Conservation (phyloP, 2,113 vertebrate species). For the Tragelaphus scriptus region DNA sequence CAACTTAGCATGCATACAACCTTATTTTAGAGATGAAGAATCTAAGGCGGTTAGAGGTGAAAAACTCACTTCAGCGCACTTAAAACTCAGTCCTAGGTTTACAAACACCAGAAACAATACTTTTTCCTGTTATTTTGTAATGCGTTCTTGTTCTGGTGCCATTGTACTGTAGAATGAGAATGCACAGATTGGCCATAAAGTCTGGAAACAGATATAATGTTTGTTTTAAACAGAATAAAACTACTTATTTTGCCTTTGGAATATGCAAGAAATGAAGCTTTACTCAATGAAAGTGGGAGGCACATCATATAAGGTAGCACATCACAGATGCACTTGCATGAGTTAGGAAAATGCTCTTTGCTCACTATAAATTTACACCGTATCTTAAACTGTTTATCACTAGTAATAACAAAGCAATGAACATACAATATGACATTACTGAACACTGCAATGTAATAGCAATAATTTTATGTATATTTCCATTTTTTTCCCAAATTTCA, state of each 20-base stretch:
- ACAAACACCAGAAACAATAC: not conserved
- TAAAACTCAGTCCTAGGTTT: not conserved
- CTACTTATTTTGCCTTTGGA: not conserved
- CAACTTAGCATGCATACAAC: not conserved
- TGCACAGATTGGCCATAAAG: not conserved
- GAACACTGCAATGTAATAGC: not conserved
- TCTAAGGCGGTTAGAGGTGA: not conserved
- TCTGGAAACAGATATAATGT: not conserved
- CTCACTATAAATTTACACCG: not conserved
- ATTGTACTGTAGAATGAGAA: not conserved
- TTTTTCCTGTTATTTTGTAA: not conserved
- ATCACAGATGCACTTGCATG: not conserved
- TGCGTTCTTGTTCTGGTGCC: not conserved
- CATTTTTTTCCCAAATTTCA: not conserved
- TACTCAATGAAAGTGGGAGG: not conserved
- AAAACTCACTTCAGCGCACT: not conserved
- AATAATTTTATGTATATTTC: not conserved
- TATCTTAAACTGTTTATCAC: not conserved
- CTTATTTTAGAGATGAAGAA: not conserved
- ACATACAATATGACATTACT: not conserved
- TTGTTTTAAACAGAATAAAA: not conserved
- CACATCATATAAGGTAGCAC: not conserved
- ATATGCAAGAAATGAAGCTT: not conserved
- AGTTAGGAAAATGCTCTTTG: not conserved
- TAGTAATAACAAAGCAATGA: not conserved